Conservation (phyloP, 2,797 vertebrate genomes). For the Peromyscus aztecus region DNA sequence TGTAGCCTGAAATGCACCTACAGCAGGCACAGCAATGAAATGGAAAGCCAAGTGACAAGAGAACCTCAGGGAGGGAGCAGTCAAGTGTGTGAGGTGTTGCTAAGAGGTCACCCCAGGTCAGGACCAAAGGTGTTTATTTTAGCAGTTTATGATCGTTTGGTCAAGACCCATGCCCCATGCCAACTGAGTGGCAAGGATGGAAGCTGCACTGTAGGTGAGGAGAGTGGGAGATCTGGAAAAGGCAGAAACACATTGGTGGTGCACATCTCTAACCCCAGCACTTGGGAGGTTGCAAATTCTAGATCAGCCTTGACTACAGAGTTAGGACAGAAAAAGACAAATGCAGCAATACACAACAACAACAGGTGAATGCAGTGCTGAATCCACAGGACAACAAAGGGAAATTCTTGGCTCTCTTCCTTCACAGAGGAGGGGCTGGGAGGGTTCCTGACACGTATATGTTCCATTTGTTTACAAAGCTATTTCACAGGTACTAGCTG, state of each 20-base stretch:
- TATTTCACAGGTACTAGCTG: slow-evolving; percentile 12
- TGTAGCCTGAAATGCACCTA: neutral
- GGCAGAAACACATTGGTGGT: neutral
- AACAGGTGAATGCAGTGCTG: neutral
- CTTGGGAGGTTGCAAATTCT: neutral
- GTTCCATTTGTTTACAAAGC: slow-evolving; percentile 22
- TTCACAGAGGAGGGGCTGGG: neutral
- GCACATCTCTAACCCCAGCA: neutral
- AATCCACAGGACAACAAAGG: neutral
- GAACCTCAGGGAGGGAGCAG: neutral
- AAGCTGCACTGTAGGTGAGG: neutral
- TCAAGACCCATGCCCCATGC: slow-evolving; percentile 45
- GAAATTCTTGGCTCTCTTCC: neutral
- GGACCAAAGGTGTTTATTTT: neutral
- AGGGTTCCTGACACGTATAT: neutral
- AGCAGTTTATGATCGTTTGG: slow-evolving; percentile 37
- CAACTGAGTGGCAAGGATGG: neutral
- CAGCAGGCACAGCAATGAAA: slow-evolving; percentile 3
- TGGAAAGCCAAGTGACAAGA: neutral
- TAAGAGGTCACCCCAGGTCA: neutral
- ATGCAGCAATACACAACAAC: neutral
- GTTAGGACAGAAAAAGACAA: neutral
- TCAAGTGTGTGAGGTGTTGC: neutral
- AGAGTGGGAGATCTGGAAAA: neutral
- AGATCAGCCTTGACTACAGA: neutral